Evolutionary conservation across 1,140 invertebrate species (phyloP).

Genomic region (Drosophila persimilis): DNA sequence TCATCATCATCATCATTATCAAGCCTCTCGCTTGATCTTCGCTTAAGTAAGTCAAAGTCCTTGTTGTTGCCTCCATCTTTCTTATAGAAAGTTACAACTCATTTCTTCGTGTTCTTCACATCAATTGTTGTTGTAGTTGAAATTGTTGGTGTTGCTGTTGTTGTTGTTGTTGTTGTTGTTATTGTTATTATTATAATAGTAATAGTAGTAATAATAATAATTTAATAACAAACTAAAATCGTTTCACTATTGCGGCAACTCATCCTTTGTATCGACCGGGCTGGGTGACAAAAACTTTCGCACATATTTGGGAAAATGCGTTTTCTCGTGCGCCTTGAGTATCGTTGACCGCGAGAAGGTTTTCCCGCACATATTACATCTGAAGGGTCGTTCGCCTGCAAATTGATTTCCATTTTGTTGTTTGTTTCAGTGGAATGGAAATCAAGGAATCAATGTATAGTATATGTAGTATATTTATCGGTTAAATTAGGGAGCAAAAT

Average conservation of each 20-base stretch:
- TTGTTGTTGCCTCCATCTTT: slow-evolving; percentile 25
- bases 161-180: slow-evolving; percentile 67
- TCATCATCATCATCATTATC: slow-evolving; percentile 10
- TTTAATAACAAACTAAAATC: slow-evolving; percentile 83
- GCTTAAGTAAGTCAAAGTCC: slow-evolving; percentile 74
- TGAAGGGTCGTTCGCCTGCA: slow-evolving; percentile 92
- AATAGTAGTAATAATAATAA: slow-evolving; percentile 83
- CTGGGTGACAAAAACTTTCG: slow-evolving; percentile 93
- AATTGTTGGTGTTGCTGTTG: slow-evolving; percentile 49
- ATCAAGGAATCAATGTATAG: slow-evolving; percentile 17
- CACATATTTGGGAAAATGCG: slow-evolving; percentile 94
- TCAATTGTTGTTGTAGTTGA: slow-evolving; percentile 66
- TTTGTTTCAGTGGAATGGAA: slow-evolving; percentile 8
- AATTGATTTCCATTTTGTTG: slow-evolving; percentile 14
- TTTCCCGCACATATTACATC: slow-evolving; percentile 94
- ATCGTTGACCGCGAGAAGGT: slow-evolving; percentile 95
- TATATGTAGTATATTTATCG: slow-evolving; percentile 9
- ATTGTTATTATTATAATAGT: slow-evolving; percentile 81
- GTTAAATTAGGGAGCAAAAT: too few relatives aligned
- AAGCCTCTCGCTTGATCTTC: slow-evolving; percentile 13
- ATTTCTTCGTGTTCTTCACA: slow-evolving; percentile 15
- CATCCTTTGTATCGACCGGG: slow-evolving; percentile 91
- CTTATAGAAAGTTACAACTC: too few relatives aligned
- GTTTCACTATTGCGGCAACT: slow-evolving; percentile 88
- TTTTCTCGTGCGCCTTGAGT: slow-evolving; percentile 95